Evolutionary conservation across 2,888 invertebrate species (phyloP).

Genomic region (Heteromurus nitidus): DNA sequence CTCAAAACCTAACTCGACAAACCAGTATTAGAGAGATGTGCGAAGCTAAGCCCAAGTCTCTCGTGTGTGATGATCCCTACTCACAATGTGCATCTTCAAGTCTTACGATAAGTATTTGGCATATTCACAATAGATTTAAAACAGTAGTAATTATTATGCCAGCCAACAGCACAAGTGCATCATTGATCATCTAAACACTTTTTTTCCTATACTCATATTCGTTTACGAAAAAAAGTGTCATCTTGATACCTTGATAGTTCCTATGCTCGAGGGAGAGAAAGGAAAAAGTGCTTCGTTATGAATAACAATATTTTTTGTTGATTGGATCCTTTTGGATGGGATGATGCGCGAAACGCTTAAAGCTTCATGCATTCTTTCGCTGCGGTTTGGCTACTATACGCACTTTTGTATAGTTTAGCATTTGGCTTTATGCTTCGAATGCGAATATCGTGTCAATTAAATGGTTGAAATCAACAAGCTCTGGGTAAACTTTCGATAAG

Average conservation of each 20-base stretch:
- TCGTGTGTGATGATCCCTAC: no score
- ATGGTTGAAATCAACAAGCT: neutral
- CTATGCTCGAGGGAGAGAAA: conserved; percentile 5
- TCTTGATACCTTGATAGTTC: no score
- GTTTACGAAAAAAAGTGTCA: no score
- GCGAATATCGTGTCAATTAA: conserved; percentile 37
- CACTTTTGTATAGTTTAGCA: neutral
- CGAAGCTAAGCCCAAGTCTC: no score
- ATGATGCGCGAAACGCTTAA: neutral
- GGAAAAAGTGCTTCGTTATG: conserved; percentile 34
- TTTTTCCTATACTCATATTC: no score
- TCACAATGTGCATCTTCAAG: conserved; percentile 10
- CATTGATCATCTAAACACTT: neutral
- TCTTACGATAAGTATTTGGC: conserved; percentile 1
- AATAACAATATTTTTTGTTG: conserved; percentile 15
- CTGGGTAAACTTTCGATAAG: conserved; percentile 8
- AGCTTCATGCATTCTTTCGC: conserved; percentile 5
- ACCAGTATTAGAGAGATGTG: conserved; percentile 41
- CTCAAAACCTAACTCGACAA: conserved; percentile 53
- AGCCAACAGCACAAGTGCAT: conserved; percentile 20
- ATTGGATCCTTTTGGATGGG: neutral
- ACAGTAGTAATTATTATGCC: conserved; percentile 43
- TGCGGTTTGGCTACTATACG: neutral
- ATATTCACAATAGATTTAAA: conserved; percentile 8
- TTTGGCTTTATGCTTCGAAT: neutral